A percentile compares a stretch with the other conserved stretches of the same genome.
Conservation (phyloP, 2,888 invertebrate species). For the Campoplex nolae region DNA sequence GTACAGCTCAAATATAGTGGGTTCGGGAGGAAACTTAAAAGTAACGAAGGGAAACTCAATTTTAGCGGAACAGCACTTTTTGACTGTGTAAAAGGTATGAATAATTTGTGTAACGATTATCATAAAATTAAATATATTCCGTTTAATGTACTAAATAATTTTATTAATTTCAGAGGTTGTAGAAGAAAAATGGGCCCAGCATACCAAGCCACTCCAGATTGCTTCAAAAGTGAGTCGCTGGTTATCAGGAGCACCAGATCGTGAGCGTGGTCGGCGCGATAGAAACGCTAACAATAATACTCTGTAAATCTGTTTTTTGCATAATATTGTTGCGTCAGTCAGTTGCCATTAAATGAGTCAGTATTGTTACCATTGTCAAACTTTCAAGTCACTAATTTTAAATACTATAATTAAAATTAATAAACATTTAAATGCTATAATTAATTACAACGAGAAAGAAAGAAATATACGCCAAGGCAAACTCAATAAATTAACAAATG, state of each 20-base stretch:
- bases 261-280: slow-evolving; percentile 12
- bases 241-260: slow-evolving; percentile 20
- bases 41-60: background rate
- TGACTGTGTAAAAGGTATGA: background rate
- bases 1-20: slow-evolving; percentile 4
- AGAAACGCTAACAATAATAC: slow-evolving; percentile 4
- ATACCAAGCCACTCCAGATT: slow-evolving; percentile 5
- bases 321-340: too few species aligned
- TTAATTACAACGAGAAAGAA: too few species aligned
- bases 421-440: too few species aligned
- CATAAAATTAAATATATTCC: too few species aligned
- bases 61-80: slow-evolving; percentile 16
- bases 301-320: too few species aligned
- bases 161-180: background rate
- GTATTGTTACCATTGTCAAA: too few species aligned
- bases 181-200: slow-evolving; percentile 11
- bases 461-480: too few species aligned
- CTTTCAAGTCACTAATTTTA: too few species aligned
- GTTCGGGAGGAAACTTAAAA: background rate
- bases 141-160: background rate
- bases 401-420: too few species aligned
- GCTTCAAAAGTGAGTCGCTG: slow-evolving; percentile 10
- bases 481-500: too few species aligned
- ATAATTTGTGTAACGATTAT: too few species aligned
- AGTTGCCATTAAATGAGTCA: too few species aligned